Evolutionary conservation across 2,113 vertebrate genomes (phyloP).

Genomic region (Corydoras sp.): DNA sequence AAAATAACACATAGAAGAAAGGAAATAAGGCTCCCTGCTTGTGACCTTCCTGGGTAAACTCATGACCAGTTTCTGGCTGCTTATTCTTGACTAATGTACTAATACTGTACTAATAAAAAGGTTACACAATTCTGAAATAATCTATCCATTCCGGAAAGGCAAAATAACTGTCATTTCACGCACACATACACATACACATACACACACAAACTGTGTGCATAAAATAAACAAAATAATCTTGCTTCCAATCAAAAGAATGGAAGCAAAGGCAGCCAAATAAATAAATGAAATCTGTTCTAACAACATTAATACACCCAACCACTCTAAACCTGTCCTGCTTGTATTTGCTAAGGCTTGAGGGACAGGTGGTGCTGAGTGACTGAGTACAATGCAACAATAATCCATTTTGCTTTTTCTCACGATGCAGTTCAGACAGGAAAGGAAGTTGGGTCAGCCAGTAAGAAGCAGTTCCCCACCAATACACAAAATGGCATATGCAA

Average conservation of each 20-base stretch:
- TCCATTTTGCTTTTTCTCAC: constrained; percentile 64
- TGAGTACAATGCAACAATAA: constrained; percentile 42
- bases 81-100: constrained; percentile 21
- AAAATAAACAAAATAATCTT: not conserved
- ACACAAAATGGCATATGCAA: constrained; percentile 42
- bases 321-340: constrained; percentile 37
- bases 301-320: constrained; percentile 1
- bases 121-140: constrained; percentile 24
- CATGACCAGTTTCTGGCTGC: constrained; percentile 15
- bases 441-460: constrained; percentile 55
- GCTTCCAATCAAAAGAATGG: no score
- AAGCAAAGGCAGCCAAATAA: not conserved
- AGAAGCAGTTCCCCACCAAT: constrained; percentile 22
- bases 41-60: constrained; percentile 12
- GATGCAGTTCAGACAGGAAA: constrained; percentile 56
- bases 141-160: not conserved
- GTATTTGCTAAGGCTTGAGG: constrained; percentile 25
- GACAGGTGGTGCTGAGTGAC: constrained; percentile 47
- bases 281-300: not conserved
- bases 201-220: not conserved
- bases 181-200: not conserved
- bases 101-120: constrained; percentile 16
- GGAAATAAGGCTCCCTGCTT: constrained; percentile 18
- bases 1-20: constrained; percentile 21
- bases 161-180: not conserved